Percentiles rank a stretch among this genome's conserved stretches.
Conservation (phyloP, 2,888 invertebrate species). For the Rugalucina vietnamica region DNA sequence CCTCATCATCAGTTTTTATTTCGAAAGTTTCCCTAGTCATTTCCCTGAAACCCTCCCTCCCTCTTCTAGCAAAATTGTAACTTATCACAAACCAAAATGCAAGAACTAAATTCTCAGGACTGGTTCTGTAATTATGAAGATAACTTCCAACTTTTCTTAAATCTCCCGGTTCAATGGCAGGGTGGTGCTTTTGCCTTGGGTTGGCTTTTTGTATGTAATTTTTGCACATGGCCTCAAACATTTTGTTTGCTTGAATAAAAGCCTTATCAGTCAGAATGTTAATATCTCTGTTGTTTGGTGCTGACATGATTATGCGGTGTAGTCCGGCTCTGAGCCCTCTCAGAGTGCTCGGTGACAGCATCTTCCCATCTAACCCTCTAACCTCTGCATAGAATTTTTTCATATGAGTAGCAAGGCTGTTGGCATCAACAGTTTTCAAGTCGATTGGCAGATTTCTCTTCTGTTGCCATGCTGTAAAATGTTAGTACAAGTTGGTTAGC, state of each 20-base stretch:
- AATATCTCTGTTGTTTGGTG: background rate
- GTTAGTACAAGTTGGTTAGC: no score
- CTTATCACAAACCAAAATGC: conserved; percentile 24
- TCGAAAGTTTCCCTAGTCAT: background rate
- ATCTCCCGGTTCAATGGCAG: conserved; percentile 21
- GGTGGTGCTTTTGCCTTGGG: conserved; percentile 1
- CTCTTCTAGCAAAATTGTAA: conserved; percentile 16
- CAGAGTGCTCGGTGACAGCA: background rate
- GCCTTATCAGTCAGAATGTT: background rate
- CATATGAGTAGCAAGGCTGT: background rate
- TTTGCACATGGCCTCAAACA: conserved; percentile 22
- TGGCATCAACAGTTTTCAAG: background rate
- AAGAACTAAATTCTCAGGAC: background rate
- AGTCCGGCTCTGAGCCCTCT: background rate
- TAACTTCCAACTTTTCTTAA: background rate
- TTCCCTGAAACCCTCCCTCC: conserved; percentile 16
- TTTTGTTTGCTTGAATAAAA: background rate
- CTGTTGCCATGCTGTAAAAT: background rate
- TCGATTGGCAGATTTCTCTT: background rate
- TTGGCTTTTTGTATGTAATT: background rate
- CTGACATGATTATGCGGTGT: background rate
- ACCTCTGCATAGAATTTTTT: conserved; percentile 14
- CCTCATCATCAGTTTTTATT: conserved; percentile 12
- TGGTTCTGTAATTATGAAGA: background rate
- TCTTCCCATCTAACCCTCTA: background rate